Conservation (phyloP, 2,113 vertebrate genomes). For the Scortum barcoo region DNA sequence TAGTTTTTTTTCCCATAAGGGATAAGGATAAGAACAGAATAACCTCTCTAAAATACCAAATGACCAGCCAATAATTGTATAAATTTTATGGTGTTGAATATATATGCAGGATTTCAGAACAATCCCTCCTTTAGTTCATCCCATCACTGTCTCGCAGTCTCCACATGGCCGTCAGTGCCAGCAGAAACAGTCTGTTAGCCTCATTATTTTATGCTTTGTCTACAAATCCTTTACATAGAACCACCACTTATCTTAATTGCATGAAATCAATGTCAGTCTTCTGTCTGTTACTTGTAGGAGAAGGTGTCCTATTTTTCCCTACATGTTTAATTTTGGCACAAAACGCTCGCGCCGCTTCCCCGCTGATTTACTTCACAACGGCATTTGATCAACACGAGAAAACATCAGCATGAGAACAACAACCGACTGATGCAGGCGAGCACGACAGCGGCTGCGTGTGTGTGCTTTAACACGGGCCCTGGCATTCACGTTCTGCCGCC, state of each 20-base stretch:
- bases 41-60: not conserved
- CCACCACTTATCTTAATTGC: slow-evolving; percentile 32
- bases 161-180: not conserved
- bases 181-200: slow-evolving; percentile 2
- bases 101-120: not conserved
- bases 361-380: slow-evolving; percentile 22
- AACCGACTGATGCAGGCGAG: slow-evolving; percentile 28
- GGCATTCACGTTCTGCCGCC: slow-evolving; percentile 62
- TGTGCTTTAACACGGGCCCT: slow-evolving; percentile 50
- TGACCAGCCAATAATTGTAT: not conserved
- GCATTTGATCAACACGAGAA: slow-evolving; percentile 42
- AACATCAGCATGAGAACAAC: slow-evolving; percentile 49
- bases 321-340: slow-evolving; percentile 30
- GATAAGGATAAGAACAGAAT: too few relatives aligned
- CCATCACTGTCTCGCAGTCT: not conserved
- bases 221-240: slow-evolving; percentile 11
- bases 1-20: too few relatives aligned
- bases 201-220: slow-evolving; percentile 32
- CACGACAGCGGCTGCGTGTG: slow-evolving; percentile 42
- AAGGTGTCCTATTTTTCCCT: slow-evolving; percentile 18
- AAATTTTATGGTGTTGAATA: not conserved
- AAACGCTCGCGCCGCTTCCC: not conserved
- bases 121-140: not conserved
- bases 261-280: slow-evolving; percentile 31
- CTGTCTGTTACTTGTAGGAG: slow-evolving; percentile 14